A percentile compares a stretch with the other conserved stretches of the same genome.
Evolutionary conservation across 2,797 vertebrate genomes (phyloP).

Genomic region (Hoplostethus atlanticus): DNA sequence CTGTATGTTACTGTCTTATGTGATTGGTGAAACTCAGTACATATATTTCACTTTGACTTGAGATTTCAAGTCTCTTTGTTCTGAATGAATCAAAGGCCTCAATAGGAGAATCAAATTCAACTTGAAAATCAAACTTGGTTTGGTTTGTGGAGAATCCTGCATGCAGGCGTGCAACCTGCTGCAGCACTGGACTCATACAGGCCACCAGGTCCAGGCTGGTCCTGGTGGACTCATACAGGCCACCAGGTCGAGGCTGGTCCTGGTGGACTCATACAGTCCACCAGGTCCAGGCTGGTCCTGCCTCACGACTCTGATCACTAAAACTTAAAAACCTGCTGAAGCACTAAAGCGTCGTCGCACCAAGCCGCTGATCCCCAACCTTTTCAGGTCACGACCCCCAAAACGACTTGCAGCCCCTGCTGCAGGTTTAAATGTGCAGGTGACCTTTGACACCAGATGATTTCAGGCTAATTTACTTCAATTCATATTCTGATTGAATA

Average conservation of each 20-base stretch:
- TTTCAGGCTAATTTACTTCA: too few relatives aligned
- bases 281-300: conserved; percentile 1
- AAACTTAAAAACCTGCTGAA: not conserved
- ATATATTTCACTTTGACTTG: not conserved
- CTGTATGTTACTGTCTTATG: not conserved
- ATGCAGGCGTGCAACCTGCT: conserved; percentile 2
- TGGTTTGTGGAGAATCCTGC: conserved; percentile 20
- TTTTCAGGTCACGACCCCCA: not conserved
- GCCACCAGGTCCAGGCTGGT: conserved; percentile 15
- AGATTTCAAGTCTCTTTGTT: conserved; percentile 14
- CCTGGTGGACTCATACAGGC: conserved; percentile 2
- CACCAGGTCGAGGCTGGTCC: conserved; percentile 25
- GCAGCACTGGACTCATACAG: conserved; percentile 17
- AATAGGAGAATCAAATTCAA: conserved; percentile 18
- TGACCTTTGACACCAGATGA: not conserved
- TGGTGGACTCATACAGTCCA: conserved; percentile 14
- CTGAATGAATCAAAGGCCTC: conserved; percentile 49
- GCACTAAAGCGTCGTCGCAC: too few relatives aligned
- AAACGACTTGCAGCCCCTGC: not conserved
- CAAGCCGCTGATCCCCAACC: too few relatives aligned
- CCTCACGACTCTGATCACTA: too few relatives aligned
- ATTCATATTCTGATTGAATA: too few relatives aligned
- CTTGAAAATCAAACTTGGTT: not conserved
- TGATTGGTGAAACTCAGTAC: not conserved
- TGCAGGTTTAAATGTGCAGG: not conserved